Conservation (phyloP, 1,140 invertebrate genomes). For the Chelonus insularis region DNA sequence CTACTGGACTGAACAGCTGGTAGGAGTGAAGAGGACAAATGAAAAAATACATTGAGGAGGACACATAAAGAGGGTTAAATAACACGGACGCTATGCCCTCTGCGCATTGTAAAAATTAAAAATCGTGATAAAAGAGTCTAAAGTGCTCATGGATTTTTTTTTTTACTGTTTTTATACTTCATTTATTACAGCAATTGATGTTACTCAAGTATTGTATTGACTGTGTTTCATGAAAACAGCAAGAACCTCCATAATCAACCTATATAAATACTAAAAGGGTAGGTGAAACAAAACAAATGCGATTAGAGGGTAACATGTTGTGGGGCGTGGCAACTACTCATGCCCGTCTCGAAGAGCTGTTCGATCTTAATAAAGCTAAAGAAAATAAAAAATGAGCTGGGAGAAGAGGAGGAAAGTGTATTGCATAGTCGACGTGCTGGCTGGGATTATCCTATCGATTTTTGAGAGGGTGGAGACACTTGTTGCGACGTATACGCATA, state of each 20-base stretch:
- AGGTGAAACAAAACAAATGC: too few species aligned
- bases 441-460: slow-evolving; percentile 9
- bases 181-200: not conserved
- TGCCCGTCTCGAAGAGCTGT: not conserved
- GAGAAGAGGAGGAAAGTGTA: too few species aligned
- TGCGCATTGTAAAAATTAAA: not conserved
- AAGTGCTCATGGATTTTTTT: not conserved
- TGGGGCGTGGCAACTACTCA: not conserved
- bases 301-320: not conserved
- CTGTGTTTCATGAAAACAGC: too few species aligned
- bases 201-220: too few species aligned
- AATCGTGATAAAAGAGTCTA: not conserved
- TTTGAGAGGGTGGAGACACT: slow-evolving; percentile 6
- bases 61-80: slow-evolving; percentile 1
- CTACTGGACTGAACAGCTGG: not conserved
- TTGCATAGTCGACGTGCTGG: not conserved
- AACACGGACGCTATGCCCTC: slow-evolving; percentile 1
- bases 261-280: too few species aligned
- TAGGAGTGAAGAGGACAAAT: not conserved
- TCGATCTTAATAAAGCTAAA: not conserved
- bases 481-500: slow-evolving; percentile 2
- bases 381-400: too few species aligned
- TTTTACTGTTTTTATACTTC: not conserved
- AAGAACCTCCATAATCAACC: too few species aligned
- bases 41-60: not conserved